A percentile compares a stretch with the other conserved stretches of the same genome.
These are phyloP conservation scores for Channa maculata DNA, from an alignment of 2,113 vertebrate genomes.

Conservation along the genomic window DNA sequence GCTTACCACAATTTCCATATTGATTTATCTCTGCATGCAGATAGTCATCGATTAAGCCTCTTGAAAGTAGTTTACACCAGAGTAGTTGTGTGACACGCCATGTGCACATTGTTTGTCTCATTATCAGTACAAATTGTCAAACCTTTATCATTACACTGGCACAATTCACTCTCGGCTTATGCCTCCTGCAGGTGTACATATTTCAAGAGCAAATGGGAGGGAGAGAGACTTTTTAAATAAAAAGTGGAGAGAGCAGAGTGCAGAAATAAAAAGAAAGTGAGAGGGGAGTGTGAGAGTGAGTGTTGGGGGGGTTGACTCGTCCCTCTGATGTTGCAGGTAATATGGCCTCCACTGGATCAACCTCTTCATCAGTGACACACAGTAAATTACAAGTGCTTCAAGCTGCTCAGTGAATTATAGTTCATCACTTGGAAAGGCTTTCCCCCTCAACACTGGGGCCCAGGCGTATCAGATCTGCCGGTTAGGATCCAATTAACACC, in stretches of 20 bases:
- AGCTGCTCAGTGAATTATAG: conserved; percentile 99
- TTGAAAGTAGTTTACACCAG: conserved; percentile 11
- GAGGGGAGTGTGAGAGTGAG: conserved; percentile 45
- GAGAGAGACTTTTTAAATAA: conserved; percentile 40
- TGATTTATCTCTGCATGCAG: conserved; percentile 77
- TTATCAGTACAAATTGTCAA: conserved; percentile 47
- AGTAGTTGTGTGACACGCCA: conserved; percentile 9
- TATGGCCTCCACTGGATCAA: conserved; percentile 97
- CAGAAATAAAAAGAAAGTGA: conserved; percentile 64
- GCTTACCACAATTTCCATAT: conserved; percentile 73
- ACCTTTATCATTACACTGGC: conserved; percentile 66
- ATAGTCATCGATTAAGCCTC: conserved; percentile 73
- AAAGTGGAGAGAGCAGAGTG: conserved; percentile 52
- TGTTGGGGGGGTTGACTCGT: conserved; percentile 33
- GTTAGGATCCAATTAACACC: conserved; percentile 99
- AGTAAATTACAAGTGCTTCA: conserved; percentile 99
- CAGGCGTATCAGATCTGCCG: conserved; percentile 98
- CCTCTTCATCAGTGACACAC: conserved; percentile 99
- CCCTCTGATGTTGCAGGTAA: conserved; percentile 95
- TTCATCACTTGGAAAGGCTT: conserved; percentile 98
- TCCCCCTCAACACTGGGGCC: conserved; percentile 89
- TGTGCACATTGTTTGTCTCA: conserved; percentile 64
- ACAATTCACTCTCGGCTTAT: conserved; percentile 46
- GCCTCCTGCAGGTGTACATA: conserved; percentile 61
- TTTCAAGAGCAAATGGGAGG: conserved; percentile 54